Percentiles rank a stretch among this genome's conserved stretches.
phyloP scores from a whole-genome alignment of 2,113 vertebrate genomes.

The Setophaga petechia region DNA sequence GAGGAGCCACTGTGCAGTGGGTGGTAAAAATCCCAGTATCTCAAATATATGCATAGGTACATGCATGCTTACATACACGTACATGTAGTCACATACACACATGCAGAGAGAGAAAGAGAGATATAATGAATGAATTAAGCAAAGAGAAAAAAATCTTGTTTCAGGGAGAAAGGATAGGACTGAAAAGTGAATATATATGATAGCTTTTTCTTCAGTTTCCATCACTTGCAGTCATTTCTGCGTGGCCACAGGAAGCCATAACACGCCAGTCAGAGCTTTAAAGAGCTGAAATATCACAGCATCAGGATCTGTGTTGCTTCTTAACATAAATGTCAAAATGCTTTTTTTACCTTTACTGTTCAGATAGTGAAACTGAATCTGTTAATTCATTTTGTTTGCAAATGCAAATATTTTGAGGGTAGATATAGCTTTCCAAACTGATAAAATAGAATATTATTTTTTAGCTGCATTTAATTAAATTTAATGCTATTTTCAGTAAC shows the following conservation, averaged over 20 bases:
- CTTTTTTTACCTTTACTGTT: not conserved
- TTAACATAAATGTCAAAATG: not conserved
- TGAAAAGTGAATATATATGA: not conserved
- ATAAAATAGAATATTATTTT: not conserved
- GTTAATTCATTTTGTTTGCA: not conserved
- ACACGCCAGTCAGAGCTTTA: not conserved
- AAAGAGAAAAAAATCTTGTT: not conserved
- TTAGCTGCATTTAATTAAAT: conserved; percentile 22
- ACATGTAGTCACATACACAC: not conserved
- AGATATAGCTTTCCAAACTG: not conserved
- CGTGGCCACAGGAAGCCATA: not conserved
- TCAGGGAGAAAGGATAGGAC: not conserved
- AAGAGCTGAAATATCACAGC: not conserved
- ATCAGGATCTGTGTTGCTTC: not conserved
- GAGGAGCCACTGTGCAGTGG: conserved; percentile 16
- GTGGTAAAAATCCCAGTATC: conserved; percentile 24
- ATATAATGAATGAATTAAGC: not conserved
- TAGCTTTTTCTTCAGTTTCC: not conserved
- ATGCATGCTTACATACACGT: not conserved
- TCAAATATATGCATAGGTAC: not conserved
- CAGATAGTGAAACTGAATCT: not conserved
- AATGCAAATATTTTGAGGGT: not conserved
- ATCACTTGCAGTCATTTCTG: not conserved
- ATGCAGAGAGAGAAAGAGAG: not conserved
- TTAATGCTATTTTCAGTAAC: conserved; percentile 6